These are phyloP conservation scores for Heliconius melpomene DNA, from an alignment of 1,140 invertebrate species.

Conservation along the genomic window DNA sequence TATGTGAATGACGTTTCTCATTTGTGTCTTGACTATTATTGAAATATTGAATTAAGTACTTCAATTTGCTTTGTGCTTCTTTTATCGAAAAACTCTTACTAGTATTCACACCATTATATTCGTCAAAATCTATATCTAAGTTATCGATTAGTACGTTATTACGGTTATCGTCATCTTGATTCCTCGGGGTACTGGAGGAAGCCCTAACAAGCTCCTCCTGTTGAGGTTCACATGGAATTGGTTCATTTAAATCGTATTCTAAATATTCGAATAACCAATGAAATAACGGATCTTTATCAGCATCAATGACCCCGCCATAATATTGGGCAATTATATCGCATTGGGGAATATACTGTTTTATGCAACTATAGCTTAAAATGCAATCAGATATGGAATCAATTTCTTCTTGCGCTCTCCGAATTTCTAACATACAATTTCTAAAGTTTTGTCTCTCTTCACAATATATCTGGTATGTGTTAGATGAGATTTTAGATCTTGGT, in stretches of 20 bases:
- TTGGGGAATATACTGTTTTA: slow-evolving; percentile 41
- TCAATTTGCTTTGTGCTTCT: slow-evolving; percentile 22
- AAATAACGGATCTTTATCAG: slow-evolving; percentile 44
- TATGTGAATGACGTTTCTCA: slow-evolving; percentile 13
- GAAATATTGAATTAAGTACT: slow-evolving; percentile 12
- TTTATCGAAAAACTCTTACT: slow-evolving; percentile 42
- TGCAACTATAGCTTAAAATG: slow-evolving; percentile 42
- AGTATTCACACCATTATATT: slow-evolving; percentile 17
- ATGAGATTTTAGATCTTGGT: background rate
- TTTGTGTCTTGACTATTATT: background rate
- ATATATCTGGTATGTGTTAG: slow-evolving; percentile 18
- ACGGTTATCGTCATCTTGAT: slow-evolving; percentile 41
- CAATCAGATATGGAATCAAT: slow-evolving; percentile 49
- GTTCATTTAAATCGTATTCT: slow-evolving; percentile 36
- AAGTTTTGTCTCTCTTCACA: slow-evolving; percentile 38
- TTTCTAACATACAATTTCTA: slow-evolving; percentile 30
- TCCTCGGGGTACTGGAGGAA: slow-evolving; percentile 16
- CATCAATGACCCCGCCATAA: slow-evolving; percentile 28
- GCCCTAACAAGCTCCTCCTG: slow-evolving; percentile 21
- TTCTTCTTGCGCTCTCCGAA: slow-evolving; percentile 42
- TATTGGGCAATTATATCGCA: slow-evolving; percentile 27
- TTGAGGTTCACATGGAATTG: slow-evolving; percentile 27
- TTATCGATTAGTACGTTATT: slow-evolving; percentile 47
- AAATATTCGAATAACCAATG: slow-evolving; percentile 62
- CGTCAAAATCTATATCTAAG: slow-evolving; percentile 34